phyloP scores from a whole-genome alignment of 2,113 vertebrate species.

The Scalopus aquaticus region DNA sequence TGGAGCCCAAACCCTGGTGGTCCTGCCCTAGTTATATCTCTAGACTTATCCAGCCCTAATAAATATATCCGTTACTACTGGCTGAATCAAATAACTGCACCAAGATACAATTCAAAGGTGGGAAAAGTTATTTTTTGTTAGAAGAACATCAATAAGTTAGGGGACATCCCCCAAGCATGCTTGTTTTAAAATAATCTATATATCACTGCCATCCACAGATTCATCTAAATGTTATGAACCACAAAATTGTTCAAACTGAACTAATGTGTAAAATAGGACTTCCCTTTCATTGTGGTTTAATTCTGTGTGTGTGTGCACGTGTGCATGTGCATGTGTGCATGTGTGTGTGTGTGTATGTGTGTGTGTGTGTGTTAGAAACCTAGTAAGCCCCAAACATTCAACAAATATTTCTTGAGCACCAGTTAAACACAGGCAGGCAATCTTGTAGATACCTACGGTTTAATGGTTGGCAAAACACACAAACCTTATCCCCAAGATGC shows the following conservation, averaged over 20 bases:
- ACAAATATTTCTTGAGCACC: neutral
- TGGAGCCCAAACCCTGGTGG: neutral
- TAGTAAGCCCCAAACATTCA: neutral
- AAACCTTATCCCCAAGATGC: neutral
- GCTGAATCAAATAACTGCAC: neutral
- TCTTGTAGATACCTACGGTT: neutral
- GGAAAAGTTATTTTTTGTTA: neutral
- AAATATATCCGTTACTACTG: neutral
- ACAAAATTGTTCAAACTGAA: constrained; percentile 17
- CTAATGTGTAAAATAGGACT: neutral
- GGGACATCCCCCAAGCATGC: neutral
- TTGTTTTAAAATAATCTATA: neutral
- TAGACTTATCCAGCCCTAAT: neutral
- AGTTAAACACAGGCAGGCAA: neutral
- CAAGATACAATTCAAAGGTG: neutral
- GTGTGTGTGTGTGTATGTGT: neutral
- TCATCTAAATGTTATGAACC: constrained; percentile 21
- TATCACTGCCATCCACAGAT: neutral
- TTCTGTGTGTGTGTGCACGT: neutral
- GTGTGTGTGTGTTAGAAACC: neutral
- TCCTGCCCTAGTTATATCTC: neutral
- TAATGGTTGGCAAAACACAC: neutral
- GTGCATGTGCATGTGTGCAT: neutral
- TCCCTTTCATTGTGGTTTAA: neutral
- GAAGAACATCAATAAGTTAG: neutral